A percentile compares a stretch with the other conserved stretches of the same genome.
These are phyloP conservation scores for Nomada fabriciana DNA, from an alignment of 2,888 invertebrate genomes.

Conservation along the genomic window DNA sequence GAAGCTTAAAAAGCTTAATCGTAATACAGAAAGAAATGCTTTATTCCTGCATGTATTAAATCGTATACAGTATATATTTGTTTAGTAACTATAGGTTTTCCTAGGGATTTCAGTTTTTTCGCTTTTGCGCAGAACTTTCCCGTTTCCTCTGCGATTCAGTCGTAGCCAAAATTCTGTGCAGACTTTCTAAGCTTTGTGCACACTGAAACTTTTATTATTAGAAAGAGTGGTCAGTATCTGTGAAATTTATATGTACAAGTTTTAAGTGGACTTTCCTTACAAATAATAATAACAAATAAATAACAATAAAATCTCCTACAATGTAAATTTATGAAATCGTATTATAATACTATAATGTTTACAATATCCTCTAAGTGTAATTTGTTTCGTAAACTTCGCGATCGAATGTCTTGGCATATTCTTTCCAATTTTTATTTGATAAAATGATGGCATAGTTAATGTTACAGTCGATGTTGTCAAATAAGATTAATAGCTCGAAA, in stretches of 20 bases:
- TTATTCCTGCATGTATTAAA: too few relatives aligned
- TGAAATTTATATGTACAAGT: background rate
- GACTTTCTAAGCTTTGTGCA: background rate
- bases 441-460: too few relatives aligned
- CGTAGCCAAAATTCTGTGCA: background rate
- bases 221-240: constrained; percentile 1
- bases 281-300: too few relatives aligned
- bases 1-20: too few relatives aligned
- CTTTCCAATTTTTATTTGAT: too few relatives aligned
- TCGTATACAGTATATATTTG: too few relatives aligned
- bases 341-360: background rate
- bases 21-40: too few relatives aligned
- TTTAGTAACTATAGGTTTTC: background rate
- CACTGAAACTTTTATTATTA: constrained; percentile 4
- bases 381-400: background rate
- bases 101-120: background rate
- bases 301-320: background rate
- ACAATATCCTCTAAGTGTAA: background rate
- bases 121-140: background rate
- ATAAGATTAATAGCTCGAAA: too few relatives aligned
- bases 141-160: background rate
- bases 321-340: background rate
- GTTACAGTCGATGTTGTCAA: too few relatives aligned
- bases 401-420: too few relatives aligned
- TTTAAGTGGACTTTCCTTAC: background rate